Conservation (phyloP, 2,797 vertebrate species). For the Muscicapa striata region DNA sequence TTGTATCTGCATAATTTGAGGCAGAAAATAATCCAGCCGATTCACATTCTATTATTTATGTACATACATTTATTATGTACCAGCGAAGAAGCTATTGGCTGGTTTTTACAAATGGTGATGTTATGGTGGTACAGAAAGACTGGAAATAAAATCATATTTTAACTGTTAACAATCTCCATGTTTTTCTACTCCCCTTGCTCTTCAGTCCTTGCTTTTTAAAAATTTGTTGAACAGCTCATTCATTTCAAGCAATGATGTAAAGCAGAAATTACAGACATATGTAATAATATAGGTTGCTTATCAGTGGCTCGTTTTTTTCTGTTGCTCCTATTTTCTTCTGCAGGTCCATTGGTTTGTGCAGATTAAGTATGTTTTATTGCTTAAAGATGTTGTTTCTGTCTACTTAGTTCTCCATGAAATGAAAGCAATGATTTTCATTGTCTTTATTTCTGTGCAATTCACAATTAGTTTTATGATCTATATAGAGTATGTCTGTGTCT, state of each 20-base stretch:
- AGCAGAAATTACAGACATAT: neutral
- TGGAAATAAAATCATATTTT: neutral
- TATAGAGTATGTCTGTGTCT: neutral
- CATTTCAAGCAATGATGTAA: neutral
- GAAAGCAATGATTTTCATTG: constrained; percentile 34
- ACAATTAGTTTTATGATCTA: constrained; percentile 58
- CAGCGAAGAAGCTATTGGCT: neutral
- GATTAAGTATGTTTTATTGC: constrained; percentile 35
- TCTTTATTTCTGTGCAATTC: constrained; percentile 44
- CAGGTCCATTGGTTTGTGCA: neutral
- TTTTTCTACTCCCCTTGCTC: neutral
- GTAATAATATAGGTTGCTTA: neutral
- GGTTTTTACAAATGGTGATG: neutral
- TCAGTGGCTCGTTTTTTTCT: neutral
- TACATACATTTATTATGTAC: neutral
- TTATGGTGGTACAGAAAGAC: neutral
- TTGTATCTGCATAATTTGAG: neutral
- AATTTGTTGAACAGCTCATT: neutral
- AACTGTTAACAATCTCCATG: neutral
- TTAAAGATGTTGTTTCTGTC: constrained; percentile 27
- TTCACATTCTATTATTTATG: neutral
- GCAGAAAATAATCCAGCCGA: neutral
- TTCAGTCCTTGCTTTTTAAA: neutral
- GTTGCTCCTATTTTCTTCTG: neutral
- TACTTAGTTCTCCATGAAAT: constrained; percentile 15